These are phyloP conservation scores for Danionella dracula DNA, from an alignment of 2,797 vertebrate species.

Conservation along the genomic window DNA sequence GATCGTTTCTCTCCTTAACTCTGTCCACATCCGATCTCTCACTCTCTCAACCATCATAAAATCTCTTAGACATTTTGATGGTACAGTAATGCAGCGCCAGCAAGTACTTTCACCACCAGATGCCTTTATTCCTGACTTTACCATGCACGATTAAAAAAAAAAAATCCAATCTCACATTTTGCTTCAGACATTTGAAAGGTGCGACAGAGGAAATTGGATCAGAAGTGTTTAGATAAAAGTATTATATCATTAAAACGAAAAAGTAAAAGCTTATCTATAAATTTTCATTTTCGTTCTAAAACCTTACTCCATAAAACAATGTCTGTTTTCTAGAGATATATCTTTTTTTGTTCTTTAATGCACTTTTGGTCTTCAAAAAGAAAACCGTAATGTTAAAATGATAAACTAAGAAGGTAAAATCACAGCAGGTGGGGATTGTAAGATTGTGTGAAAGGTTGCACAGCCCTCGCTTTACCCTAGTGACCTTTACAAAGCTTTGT, in stretches of 20 bases:
- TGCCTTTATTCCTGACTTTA: constrained; percentile 18
- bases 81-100: constrained; percentile 17
- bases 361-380: constrained; percentile 64
- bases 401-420: background rate
- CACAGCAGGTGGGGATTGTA: constrained; percentile 48
- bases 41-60: constrained; percentile 1
- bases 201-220: constrained; percentile 6
- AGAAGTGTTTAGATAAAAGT: background rate
- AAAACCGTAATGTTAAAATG: constrained; percentile 47
- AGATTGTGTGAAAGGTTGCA: constrained; percentile 60
- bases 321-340: constrained; percentile 5
- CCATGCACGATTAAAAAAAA: background rate
- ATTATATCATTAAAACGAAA: constrained; percentile 7
- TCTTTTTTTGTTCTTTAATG: constrained; percentile 59
- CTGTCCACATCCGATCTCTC: background rate
- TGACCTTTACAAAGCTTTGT: constrained; percentile 61
- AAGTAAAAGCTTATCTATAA: constrained; percentile 17
- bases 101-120: constrained; percentile 5
- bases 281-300: background rate
- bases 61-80: constrained; percentile 26
- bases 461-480: constrained; percentile 56
- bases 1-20: background rate
- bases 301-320: constrained; percentile 5
- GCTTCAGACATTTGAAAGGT: constrained; percentile 14
- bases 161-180: background rate